Evolutionary conservation across 2,888 invertebrate species (phyloP).

Genomic region (Mythimna lalbum): DNA sequence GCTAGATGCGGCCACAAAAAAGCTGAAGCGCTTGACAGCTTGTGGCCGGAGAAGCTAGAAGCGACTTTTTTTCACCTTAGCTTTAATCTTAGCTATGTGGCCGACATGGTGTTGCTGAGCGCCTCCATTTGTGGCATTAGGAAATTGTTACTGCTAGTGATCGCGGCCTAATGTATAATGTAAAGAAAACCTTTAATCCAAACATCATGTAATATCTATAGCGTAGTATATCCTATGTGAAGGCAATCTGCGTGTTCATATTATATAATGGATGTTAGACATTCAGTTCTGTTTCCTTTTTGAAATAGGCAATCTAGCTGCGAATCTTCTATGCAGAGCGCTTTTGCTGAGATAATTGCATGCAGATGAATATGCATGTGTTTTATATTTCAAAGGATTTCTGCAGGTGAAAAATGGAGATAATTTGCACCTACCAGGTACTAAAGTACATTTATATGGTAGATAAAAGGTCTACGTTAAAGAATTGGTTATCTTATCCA

Average conservation of each 20-base stretch:
- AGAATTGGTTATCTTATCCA: neutral
- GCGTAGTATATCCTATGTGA: conserved; percentile 26
- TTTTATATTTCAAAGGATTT: conserved; percentile 36
- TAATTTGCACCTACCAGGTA: neutral
- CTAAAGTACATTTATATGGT: neutral
- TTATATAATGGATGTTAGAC: conserved; percentile 48
- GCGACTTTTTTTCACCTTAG: too few species aligned
- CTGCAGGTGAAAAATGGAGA: conserved; percentile 8
- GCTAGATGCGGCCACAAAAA: too few species aligned
- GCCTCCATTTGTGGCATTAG: too few species aligned
- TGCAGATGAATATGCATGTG: conserved; percentile 37
- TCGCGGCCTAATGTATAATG: too few species aligned
- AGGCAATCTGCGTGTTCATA: conserved; percentile 47
- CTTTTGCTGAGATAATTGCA: conserved; percentile 43
- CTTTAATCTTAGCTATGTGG: too few species aligned
- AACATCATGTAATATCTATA: conserved; percentile 22
- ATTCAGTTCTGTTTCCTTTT: conserved; percentile 61
- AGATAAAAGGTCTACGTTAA: neutral
- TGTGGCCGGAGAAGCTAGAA: too few species aligned
- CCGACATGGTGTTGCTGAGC: too few species aligned
- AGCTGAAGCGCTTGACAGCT: too few species aligned
- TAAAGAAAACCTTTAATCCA: conserved; percentile 19
- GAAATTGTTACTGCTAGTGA: too few species aligned
- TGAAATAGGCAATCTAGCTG: conserved; percentile 61
- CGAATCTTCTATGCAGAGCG: conserved; percentile 47